Conservation (phyloP, 2,888 invertebrate species). For the Apodemia zela region DNA sequence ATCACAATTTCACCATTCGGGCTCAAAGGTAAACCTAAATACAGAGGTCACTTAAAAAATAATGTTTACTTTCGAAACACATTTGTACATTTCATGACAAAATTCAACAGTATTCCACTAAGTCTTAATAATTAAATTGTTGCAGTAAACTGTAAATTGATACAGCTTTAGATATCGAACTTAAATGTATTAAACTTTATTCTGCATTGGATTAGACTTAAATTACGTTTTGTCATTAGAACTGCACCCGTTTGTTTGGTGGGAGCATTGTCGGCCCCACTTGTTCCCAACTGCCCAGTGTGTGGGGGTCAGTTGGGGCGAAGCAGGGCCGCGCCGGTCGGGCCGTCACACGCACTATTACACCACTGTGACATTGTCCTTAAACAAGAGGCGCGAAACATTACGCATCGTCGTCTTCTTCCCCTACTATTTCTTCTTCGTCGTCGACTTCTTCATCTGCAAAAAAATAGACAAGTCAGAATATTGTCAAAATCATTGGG, state of each 20-base stretch:
- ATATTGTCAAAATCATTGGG: no score
- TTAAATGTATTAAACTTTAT: constrained; percentile 68
- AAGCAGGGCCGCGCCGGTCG: constrained; percentile 69
- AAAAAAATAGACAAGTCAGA: constrained; percentile 39
- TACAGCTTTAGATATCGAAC: constrained; percentile 72
- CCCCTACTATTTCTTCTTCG: constrained; percentile 72
- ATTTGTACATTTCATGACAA: constrained; percentile 80
- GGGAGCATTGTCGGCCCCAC: constrained; percentile 73
- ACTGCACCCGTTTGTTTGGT: constrained; percentile 74
- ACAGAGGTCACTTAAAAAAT: constrained; percentile 70
- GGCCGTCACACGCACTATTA: constrained; percentile 76
- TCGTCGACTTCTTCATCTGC: constrained; percentile 77
- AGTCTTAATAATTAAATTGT: constrained; percentile 69
- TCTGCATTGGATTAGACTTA: constrained; percentile 75
- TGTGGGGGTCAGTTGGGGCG: constrained; percentile 65
- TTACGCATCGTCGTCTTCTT: constrained; percentile 80
- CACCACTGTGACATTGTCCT: constrained; percentile 81
- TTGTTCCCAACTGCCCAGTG: constrained; percentile 67
- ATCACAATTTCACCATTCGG: constrained; percentile 77
- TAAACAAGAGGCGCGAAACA: constrained; percentile 66
- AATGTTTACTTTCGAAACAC: constrained; percentile 76
- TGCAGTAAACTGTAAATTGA: constrained; percentile 52
- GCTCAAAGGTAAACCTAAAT: constrained; percentile 71
- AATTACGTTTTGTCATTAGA: constrained; percentile 77
- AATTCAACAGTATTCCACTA: constrained; percentile 78